These are phyloP conservation scores for Sitophilus oryzae DNA, from an alignment of 1,140 invertebrate species.

Conservation along the genomic window DNA sequence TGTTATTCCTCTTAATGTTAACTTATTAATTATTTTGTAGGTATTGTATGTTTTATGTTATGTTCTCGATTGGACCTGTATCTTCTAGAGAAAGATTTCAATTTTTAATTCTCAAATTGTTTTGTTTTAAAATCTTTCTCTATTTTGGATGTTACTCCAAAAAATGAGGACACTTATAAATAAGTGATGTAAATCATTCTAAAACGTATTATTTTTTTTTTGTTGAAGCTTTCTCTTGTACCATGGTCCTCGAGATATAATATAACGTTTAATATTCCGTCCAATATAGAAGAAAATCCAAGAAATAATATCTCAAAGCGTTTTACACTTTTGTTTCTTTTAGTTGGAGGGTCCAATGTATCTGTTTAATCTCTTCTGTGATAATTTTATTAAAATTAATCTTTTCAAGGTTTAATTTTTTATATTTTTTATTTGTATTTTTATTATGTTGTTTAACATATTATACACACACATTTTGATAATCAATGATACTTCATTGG, in stretches of 20 bases:
- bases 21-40: conserved; percentile 32
- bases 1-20: conserved; percentile 18
- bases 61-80: too few species aligned
- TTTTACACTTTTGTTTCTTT: conserved; percentile 22
- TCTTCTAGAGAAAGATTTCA: too few species aligned
- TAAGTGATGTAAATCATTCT: too few species aligned
- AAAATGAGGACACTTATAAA: too few species aligned
- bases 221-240: too few species aligned
- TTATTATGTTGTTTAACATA: neutral
- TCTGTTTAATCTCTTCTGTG: conserved; percentile 38
- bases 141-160: too few species aligned
- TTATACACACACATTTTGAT: neutral
- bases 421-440: neutral
- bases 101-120: too few species aligned
- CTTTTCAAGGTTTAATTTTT: conserved; percentile 15
- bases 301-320: neutral
- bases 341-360: conserved; percentile 24
- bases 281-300: conserved; percentile 28
- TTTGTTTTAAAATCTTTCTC: too few species aligned
- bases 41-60: too few species aligned
- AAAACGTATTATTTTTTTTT: too few species aligned
- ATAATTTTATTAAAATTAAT: conserved; percentile 35
- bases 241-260: conserved; percentile 1
- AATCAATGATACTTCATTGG: neutral
- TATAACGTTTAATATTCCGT: conserved; percentile 14